Base-by-base conservation (phyloP, 2,888 invertebrate species). In the Dryomyza anilis region DNA sequence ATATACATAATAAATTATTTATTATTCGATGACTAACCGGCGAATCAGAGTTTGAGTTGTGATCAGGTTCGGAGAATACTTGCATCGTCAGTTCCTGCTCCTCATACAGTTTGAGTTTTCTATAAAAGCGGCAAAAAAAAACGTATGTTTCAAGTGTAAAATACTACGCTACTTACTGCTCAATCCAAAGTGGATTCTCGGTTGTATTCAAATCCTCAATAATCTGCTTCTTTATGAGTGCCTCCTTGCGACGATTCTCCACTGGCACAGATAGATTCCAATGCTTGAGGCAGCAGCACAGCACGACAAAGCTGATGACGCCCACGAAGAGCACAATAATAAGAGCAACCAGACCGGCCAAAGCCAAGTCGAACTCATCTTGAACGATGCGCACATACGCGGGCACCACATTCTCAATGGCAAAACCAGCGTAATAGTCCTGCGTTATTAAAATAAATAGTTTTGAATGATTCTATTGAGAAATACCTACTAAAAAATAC, bases 81-180 rank as follows among this genome's bases (percentile, higher is more conserved):
- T 95, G 94, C 95, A 95, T 95, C 30, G 94, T 95, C 63, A 95
- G 85, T 83, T 95, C 95, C 83, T 95, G 95, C 74, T 95, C 95
- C 82, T 95, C 95, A 73, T 95, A 95, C 0, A 94, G 88, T 78
- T 95, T 89, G 27, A 95, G 84, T 85, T 95, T 95, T 75, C 91
- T 91, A 70, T 2, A 78, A 77, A 12, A 30, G 21, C 36, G n/a
- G 8, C 14, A 43, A 55, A 55, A 30, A 29, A 4, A 50, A 16
- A 50, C 4, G 50, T 19, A 7, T 21, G 25, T 50, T 33, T 10
- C 2, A n/a, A 46, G 25, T 1, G 19, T 45, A 14, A 27, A 2
- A 8, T 14, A 23, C 29, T n/a, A n/a, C 27, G 16, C 23, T 25
- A 85, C 88, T 86, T 81, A 91, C 90, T 94, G 94, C 85, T 95